Conservation (phyloP, 2,797 vertebrate species). For the Botia almorhae region DNA sequence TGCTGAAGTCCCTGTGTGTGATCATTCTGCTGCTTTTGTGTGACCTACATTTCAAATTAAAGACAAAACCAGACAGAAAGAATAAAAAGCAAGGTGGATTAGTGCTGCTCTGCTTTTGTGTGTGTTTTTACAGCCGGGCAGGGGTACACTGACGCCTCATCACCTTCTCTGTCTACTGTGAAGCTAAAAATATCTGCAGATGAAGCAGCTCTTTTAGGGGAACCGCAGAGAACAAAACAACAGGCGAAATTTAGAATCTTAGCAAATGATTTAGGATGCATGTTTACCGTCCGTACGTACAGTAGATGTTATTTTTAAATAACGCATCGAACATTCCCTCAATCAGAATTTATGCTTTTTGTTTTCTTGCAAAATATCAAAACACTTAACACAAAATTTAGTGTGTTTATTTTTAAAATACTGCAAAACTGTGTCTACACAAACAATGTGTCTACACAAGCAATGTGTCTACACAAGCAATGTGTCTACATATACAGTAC, state of each 20-base stretch:
- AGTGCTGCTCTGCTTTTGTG: slow-evolving; percentile 11
- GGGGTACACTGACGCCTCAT: background rate
- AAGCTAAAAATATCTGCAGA: slow-evolving; percentile 29
- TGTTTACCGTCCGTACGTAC: background rate
- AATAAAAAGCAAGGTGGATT: slow-evolving; percentile 4
- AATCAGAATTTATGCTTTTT: too few relatives aligned
- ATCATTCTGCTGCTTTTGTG: background rate
- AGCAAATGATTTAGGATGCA: slow-evolving; percentile 11
- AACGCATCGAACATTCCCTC: background rate
- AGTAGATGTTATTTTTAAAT: background rate
- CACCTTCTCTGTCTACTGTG: background rate
- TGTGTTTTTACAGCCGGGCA: slow-evolving; percentile 11
- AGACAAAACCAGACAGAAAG: background rate
- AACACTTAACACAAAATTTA: too few relatives aligned
- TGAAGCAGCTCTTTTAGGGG: background rate
- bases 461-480: background rate
- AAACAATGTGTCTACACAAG: too few relatives aligned
- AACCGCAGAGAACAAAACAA: slow-evolving; percentile 1
- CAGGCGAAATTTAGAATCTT: background rate
- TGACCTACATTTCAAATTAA: slow-evolving; percentile 33
- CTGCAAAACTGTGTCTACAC: too few relatives aligned
- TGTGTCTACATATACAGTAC: too few relatives aligned
- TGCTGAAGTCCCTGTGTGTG: slow-evolving; percentile 19
- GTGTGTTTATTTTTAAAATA: too few relatives aligned
- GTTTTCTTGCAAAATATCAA: too few relatives aligned